Base-by-base conservation (phyloP, 2,113 vertebrate species). In the Struthio camelus region DNA sequence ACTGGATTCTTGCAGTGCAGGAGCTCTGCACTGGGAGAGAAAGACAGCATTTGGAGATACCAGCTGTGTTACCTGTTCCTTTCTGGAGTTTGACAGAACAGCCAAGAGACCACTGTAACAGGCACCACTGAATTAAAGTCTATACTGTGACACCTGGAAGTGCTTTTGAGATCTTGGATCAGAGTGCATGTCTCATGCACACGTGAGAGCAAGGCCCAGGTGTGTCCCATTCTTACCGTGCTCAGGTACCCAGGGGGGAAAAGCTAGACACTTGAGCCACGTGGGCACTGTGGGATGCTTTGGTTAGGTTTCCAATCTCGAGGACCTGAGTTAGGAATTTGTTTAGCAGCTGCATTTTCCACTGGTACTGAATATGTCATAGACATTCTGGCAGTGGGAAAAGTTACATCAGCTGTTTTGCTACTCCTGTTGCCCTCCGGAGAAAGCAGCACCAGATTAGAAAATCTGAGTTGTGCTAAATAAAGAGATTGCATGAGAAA, bases 11-110 rank as follows among this genome's bases (percentile, higher is more conserved):
- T 87, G 69, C 25, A 73, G 36, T 17, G 20, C 8, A 66, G 51
- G 12, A 87, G 44, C 27, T 66, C 27, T 40, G 2, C 0, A 8
- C 38, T 28, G 40, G 7, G 6, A 32, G 11, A 80, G 73, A 80
- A 58, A 62, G 46, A 12, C 6, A 11, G 40, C 1, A 1, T 22
- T 48, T 42, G 51, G 46, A 72, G 51, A 24, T 62, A 27, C 28
- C 10, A 40, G 22, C 15, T 71, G 22, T 2, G 1, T 22, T 51
- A 6, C 0, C 0, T 71, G 18, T 40, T 24, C 2, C 7, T 53
- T 73, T 78, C n/a, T n/a, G 50, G 10, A n/a, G 3, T 83, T 69
- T 50, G 14, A 30, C 27, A 7, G 42, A 71, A 34, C 9, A 44
- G 30, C 9, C 36, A 72, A 54, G 53, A 67, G 23, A 30, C 14